Evolutionary conservation across 2,113 vertebrate genomes (phyloP).

Genomic region (Syngnathus typhle): DNA sequence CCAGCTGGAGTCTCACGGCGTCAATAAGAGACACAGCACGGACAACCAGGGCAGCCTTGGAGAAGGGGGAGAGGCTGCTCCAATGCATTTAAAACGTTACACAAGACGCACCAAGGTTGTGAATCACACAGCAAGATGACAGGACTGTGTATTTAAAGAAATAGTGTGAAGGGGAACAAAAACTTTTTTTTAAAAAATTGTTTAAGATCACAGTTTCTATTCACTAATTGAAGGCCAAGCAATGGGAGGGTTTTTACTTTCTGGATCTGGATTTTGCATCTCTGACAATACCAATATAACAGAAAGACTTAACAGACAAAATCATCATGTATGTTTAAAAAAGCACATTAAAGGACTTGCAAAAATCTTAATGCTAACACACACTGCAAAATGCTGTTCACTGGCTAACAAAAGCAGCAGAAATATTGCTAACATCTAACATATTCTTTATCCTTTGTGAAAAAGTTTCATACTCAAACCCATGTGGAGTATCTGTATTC

Average conservation of each 20-base stretch:
- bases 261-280: too few relatives aligned
- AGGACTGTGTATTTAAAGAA: too few relatives aligned
- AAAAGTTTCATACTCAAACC: not conserved
- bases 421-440: not conserved
- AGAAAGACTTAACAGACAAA: too few relatives aligned
- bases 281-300: too few relatives aligned
- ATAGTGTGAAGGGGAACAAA: too few relatives aligned
- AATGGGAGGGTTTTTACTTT: too few relatives aligned
- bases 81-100: slow-evolving; percentile 3
- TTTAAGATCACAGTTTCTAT: too few relatives aligned
- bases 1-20: slow-evolving; percentile 34
- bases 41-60: slow-evolving; percentile 9
- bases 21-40: slow-evolving; percentile 52
- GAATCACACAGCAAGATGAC: not conserved
- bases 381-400: too few relatives aligned
- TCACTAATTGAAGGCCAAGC: too few relatives aligned
- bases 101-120: not conserved
- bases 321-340: too few relatives aligned
- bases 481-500: not conserved
- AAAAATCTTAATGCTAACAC: not conserved
- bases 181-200: too few relatives aligned
- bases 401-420: not conserved
- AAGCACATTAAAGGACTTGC: not conserved
- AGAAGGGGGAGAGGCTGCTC: slow-evolving; percentile 20
- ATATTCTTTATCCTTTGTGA: not conserved